A percentile compares a stretch with the other conserved stretches of the same genome.
Evolutionary conservation across 2,888 invertebrate genomes (phyloP).

Genomic region (Nephrotoma guestfalica): DNA sequence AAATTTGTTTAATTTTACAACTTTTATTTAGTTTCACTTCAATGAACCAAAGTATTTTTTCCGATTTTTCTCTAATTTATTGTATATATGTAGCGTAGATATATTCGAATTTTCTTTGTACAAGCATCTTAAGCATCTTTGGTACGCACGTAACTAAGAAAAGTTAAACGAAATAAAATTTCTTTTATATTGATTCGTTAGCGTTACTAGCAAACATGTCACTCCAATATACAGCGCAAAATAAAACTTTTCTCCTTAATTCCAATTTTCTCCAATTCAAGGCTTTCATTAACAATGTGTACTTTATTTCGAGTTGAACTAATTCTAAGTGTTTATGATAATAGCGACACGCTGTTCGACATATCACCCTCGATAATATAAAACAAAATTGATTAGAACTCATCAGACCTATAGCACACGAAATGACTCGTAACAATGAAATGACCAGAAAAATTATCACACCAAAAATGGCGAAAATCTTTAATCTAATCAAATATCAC

Average conservation of each 20-base stretch:
- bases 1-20: neutral
- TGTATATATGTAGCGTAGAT: too few species aligned
- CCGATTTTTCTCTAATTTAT: too few species aligned
- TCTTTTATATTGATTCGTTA: neutral
- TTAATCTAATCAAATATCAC: neutral
- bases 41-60: neutral
- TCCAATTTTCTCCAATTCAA: too few species aligned
- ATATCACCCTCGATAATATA: too few species aligned
- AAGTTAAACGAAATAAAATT: neutral
- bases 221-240: too few species aligned
- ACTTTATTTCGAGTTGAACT: too few species aligned
- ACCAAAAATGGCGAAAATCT: neutral
- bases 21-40: neutral
- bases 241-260: too few species aligned
- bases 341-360: too few species aligned
- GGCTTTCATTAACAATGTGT: too few species aligned
- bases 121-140: neutral
- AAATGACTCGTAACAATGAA: neutral
- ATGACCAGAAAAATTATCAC: neutral
- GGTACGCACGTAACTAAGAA: neutral
- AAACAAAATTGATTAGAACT: too few species aligned
- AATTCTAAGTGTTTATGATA: too few species aligned
- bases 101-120: too few species aligned
- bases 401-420: neutral
- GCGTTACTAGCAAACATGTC: neutral